Evolutionary conservation across 2,797 vertebrate species (phyloP).

Genomic region (Enteromius anoplus): DNA sequence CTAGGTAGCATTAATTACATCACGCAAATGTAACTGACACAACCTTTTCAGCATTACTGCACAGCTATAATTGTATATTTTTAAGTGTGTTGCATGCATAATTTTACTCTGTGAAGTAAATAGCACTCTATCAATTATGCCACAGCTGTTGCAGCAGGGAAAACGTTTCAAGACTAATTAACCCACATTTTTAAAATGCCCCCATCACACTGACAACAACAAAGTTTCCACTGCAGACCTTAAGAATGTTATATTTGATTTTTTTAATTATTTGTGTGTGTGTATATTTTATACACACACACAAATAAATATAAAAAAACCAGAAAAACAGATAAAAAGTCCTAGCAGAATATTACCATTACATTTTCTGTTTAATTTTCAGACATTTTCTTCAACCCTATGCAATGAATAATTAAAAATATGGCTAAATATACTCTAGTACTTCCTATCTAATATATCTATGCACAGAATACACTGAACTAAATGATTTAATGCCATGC

Average conservation of each 20-base stretch:
- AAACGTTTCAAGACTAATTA: conserved; percentile 66
- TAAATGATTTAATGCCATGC: background rate
- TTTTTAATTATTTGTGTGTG: background rate
- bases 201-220: conserved; percentile 50
- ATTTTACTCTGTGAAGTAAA: conserved; percentile 69
- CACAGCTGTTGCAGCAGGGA: conserved; percentile 61
- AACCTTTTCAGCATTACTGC: conserved; percentile 69
- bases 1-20: conserved; percentile 72
- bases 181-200: conserved; percentile 59
- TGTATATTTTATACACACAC: too few relatives aligned
- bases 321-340: background rate
- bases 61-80: conserved; percentile 70
- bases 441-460: background rate
- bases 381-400: background rate
- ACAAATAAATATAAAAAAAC: background rate
- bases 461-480: background rate
- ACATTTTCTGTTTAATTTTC: background rate
- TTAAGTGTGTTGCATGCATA: conserved; percentile 68
- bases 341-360: background rate
- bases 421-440: background rate
- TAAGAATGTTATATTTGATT: conserved; percentile 42
- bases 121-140: conserved; percentile 69
- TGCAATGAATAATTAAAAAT: background rate
- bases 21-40: conserved; percentile 59
- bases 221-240: conserved; percentile 55